Evolutionary conservation across 2,113 vertebrate genomes (phyloP), one percentile per base, ranked within the genome.

Genomic region (Microcebus lehilahytsara): DNA sequence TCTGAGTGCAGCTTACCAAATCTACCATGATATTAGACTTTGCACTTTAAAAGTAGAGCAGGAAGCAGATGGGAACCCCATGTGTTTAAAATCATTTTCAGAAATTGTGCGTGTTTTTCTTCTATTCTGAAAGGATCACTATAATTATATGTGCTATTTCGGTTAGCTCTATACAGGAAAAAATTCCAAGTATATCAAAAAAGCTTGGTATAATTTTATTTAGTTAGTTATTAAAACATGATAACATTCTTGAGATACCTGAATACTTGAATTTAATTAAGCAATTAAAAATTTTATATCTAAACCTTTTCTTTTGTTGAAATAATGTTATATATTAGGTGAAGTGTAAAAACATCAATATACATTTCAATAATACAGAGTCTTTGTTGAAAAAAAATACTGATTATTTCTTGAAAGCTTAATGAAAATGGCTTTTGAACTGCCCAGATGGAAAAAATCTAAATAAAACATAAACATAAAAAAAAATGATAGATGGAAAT

Each of bases 61-160:
- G 74, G 97, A 98, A 97, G 72, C 96, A 98, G 97, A 98, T 97
- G 92, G 92, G 78, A 89, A 95, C 23, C 72, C 96, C 97, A 96
- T 96, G 97, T 83, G 97, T 95, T 96, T 95, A 67, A 98, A 98
- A 96, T 72, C 91, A 90, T 84, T 71, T 96, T 98, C 49, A 97
- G 89, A 97, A 96, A 87, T 93, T 89, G 89, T 93, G 79, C 93
- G 74, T 87, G 37, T 40, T 96, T 88, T 88, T 64, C 95, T 90
- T 37, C 64, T 90, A 37, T 94, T 98, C 93, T 42, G 88, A 88
- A 97, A 97, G 88, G 75, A 97, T 97, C 87, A 94, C 97, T 97
- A 98, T 97, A 98, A 98, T 97, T 98, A 83, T 60, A 97, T 93
- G 72, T 91, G 88, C 92, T 98, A 98, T 97, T 97, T 97, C 92